phyloP scores from a whole-genome alignment of 2,888 invertebrate species.

The Gymnoscelis rufifasciata region DNA sequence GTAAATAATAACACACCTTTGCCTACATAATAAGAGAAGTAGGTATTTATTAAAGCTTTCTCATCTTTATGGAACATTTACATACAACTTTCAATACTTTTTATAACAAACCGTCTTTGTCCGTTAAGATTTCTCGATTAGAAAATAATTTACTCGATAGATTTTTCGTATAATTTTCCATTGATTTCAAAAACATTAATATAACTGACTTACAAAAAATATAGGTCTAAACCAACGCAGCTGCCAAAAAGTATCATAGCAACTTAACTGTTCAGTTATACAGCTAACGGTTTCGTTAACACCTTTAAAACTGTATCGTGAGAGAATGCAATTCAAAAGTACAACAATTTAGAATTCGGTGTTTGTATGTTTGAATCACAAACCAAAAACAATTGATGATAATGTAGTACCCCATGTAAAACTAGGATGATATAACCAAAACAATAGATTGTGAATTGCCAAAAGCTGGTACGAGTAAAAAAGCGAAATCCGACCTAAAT shows the following conservation, averaged over 20 bases:
- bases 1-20: too few species aligned
- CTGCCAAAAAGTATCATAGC: slow-evolving; percentile 26
- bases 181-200: too few species aligned
- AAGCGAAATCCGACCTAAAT: slow-evolving; percentile 41
- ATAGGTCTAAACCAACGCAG: background rate
- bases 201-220: too few species aligned
- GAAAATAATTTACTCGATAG: too few species aligned
- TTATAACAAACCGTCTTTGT: too few species aligned
- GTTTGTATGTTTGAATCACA: background rate
- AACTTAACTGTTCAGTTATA: slow-evolving; percentile 34
- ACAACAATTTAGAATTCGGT: slow-evolving; percentile 2
- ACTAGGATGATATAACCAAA: slow-evolving; percentile 3
- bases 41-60: too few species aligned
- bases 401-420: too few species aligned
- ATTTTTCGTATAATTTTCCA: too few species aligned
- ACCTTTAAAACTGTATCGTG: slow-evolving; percentile 27
- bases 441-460: slow-evolving; percentile 16
- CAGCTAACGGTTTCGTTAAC: slow-evolving; percentile 27
- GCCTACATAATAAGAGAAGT: too few species aligned
- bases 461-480: slow-evolving; percentile 30
- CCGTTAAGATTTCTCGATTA: too few species aligned
- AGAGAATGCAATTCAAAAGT: slow-evolving; percentile 14
- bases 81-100: too few species aligned
- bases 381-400: slow-evolving; percentile 1
- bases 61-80: too few species aligned